Conservation (phyloP, 2,797 vertebrate species). For the Philypnodon macrostomus region DNA sequence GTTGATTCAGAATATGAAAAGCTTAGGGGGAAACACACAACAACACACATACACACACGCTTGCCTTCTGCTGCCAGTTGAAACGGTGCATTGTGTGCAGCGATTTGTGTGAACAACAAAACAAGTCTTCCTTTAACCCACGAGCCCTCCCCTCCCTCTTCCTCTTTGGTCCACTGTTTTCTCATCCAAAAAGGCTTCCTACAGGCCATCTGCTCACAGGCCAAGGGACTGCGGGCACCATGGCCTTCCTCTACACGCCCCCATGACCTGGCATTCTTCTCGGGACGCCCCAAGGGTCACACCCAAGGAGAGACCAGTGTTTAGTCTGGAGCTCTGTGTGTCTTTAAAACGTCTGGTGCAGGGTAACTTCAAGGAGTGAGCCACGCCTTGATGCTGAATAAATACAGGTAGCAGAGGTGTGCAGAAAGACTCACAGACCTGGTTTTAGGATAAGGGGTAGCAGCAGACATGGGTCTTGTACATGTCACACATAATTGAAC, state of each 20-base stretch:
- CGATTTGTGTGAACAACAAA: slow-evolving; percentile 57
- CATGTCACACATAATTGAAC: slow-evolving; percentile 30
- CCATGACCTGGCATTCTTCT: slow-evolving; percentile 75
- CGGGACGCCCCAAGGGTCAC: slow-evolving; percentile 47
- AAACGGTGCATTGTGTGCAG: slow-evolving; percentile 61
- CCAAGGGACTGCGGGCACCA: slow-evolving; percentile 59
- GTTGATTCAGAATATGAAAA: slow-evolving; percentile 68
- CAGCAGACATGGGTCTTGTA: neutral
- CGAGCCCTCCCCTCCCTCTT: slow-evolving; percentile 53
- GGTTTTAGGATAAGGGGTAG: slow-evolving; percentile 25
- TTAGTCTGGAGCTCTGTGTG: slow-evolving; percentile 63
- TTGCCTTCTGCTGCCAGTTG: slow-evolving; percentile 61
- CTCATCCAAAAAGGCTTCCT: slow-evolving; percentile 58
- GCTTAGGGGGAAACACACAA: slow-evolving; percentile 48
- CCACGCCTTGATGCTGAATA: slow-evolving; percentile 49
- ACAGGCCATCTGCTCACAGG: slow-evolving; percentile 70
- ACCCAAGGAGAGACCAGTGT: slow-evolving; percentile 57
- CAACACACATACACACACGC: slow-evolving; percentile 43
- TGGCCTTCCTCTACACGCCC: slow-evolving; percentile 46
- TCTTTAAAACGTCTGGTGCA: slow-evolving; percentile 37
- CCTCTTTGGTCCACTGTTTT: too few relatives aligned
- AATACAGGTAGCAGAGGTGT: slow-evolving; percentile 44
- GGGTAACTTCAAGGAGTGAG: slow-evolving; percentile 29
- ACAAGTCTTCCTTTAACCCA: slow-evolving; percentile 69
- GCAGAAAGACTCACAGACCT: slow-evolving; percentile 16